Evolutionary conservation across 2,797 vertebrate genomes (phyloP).

Genomic region (Cyprinodon diabolis): DNA sequence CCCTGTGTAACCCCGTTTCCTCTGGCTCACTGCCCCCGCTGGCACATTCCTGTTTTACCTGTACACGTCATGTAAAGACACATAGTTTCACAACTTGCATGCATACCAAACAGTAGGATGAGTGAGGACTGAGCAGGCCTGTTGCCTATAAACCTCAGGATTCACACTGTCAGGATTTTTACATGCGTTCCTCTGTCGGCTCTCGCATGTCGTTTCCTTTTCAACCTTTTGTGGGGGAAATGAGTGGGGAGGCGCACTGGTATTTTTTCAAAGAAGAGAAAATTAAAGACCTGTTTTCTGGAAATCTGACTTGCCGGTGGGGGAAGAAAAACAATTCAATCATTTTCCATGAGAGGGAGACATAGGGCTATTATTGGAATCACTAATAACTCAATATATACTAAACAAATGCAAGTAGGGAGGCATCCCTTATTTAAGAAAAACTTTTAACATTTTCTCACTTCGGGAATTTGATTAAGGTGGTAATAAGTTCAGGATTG

Average conservation of each 20-base stretch:
- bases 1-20: constrained; percentile 59
- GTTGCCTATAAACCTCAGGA: constrained; percentile 19
- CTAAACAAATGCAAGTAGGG: too few relatives aligned
- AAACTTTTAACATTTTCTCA: background rate
- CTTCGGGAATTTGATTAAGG: background rate
- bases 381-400: background rate
- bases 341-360: constrained; percentile 67
- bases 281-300: background rate
- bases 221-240: background rate
- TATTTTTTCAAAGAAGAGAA: background rate
- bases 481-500: background rate
- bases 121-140: constrained; percentile 17
- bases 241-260: too few relatives aligned
- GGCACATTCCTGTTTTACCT: constrained; percentile 78
- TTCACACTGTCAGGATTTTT: constrained; percentile 3
- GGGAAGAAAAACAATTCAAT: constrained; percentile 11
- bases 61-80: constrained; percentile 67
- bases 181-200: background rate
- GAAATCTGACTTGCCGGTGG: background rate
- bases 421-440: too few relatives aligned
- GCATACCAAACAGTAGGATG: constrained; percentile 52
- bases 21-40: constrained; percentile 63
- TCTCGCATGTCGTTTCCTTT: background rate
- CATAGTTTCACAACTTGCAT: constrained; percentile 73
- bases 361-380: constrained; percentile 34